Base-by-base conservation (phyloP, 1,140 invertebrate species). In the Asobara japonica region DNA sequence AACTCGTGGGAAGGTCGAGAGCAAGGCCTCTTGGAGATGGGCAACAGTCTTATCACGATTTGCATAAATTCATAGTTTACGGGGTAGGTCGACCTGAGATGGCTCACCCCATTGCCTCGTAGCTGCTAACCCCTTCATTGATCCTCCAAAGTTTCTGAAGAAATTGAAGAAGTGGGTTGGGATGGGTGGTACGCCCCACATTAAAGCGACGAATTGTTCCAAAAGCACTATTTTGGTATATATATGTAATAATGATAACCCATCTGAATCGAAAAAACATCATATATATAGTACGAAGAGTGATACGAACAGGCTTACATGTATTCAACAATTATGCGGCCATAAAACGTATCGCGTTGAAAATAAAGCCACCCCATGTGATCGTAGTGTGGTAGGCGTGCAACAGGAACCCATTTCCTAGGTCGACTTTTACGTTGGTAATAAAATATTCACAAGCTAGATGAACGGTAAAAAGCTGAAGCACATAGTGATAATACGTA, bases 1-100 rank as follows among this genome's bases (percentile, higher is more conserved):
- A 70, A 33, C 30, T 67, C 36, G 65, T 69, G 38, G 8, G 48
- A 45, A 61, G 77, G 77, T 78, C 76, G 76, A 60, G n/a, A n/a
- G 77, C 72, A 68, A 77, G 77, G 76, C 77, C 74, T 65, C 62
- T 72, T 76, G 74, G 80, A 81, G 74, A 81, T 76, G 78, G 74
- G 76, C 76, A 72, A 41, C 65, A 33, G 82, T 83, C 83, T 84
- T 85, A 86, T 86, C 83, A 78, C 76, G 82, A 86, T 86, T 83
- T 85, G 75, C 84, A 86, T 86, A 83, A 84, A 86, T 85, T 85
- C 79, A 83, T 85, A 85, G 80, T 83, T 83, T 77, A 77, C 64
- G 74, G 79, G 76, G 83, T 80, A 81, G 72, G 71, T 74, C 78
- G 68, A 80, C 76, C 77, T 80, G 56, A 77, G 68, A 62, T 71